Base-by-base conservation (phyloP, 2,888 invertebrate genomes). In the Ommatoiulus sabulosus region DNA sequence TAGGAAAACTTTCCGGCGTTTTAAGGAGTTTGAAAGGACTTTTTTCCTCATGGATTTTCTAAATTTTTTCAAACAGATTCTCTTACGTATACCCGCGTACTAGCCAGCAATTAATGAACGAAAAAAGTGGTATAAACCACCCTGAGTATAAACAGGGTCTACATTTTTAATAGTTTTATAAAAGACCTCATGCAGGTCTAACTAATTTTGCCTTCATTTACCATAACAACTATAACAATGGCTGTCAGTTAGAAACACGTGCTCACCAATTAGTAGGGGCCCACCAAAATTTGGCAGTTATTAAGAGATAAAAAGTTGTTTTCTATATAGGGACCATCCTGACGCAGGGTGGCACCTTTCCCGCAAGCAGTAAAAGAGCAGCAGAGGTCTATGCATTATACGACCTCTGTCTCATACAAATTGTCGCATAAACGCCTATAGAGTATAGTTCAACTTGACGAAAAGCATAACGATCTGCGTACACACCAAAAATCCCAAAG, bases 121-220 rank as follows among this genome's bases (percentile, higher is more conserved):
- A 52, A 52, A 52, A 52, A 52, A 52, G 52, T 52, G 52, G 52
- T 52, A 52, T 52, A 35, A 35, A 35, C 35, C 35, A 35, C 35
- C 35, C 35, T 35, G 35, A 35, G 35, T 35, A 35, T 35, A 52
- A 52, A 52, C 52, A 52, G 52, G 52, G 52, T 52, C 52, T 52
- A 52, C 52, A 52, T 17, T 15, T 52, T 52, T 52, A 52, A 52
- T 52, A 52, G 52, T 52, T 52, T 52, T 52, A 52, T 52, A 52
- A 44, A 43, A 84, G 84, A 84, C 84, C 84, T 43, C 84, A 84
- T 84, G 84, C 84, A 84, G 84, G 43, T 84, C 35, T 43, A 84
- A 44, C 43, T 84, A 84, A 84, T 84, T 24, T 84, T 84, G 43
- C 84, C 84, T 43, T 84, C 84, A 84, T 84, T 84, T 43, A 84